Evolutionary conservation across 2,888 invertebrate genomes (phyloP).

Genomic region (Eugnorisma glareosa): DNA sequence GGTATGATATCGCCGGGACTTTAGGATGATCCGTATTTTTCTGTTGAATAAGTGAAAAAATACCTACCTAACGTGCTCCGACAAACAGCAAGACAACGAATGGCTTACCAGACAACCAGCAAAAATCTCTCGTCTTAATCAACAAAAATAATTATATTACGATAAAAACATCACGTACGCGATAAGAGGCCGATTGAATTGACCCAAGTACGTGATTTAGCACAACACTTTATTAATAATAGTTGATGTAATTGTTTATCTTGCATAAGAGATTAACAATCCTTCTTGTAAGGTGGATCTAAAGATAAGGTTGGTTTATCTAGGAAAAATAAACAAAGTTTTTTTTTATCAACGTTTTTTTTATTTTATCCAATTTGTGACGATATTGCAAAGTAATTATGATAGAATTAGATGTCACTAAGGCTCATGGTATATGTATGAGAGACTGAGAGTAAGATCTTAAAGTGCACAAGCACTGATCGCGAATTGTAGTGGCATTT

Average conservation of each 20-base stretch:
- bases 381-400: constrained; percentile 10
- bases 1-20: neutral
- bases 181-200: constrained; percentile 71
- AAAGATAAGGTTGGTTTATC: constrained; percentile 19
- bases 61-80: constrained; percentile 40
- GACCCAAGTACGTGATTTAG: constrained; percentile 66
- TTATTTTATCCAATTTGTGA: constrained; percentile 15
- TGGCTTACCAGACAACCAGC: constrained; percentile 21
- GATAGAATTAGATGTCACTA: neutral
- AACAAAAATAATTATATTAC: constrained; percentile 36
- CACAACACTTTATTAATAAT: constrained; percentile 17
- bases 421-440: neutral
- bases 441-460: neutral
- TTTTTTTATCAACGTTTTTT: constrained; percentile 8
- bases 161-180: constrained; percentile 78
- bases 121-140: constrained; percentile 36
- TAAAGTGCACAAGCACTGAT: neutral
- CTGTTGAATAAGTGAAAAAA: neutral
- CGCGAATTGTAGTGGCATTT: neutral
- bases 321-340: constrained; percentile 23
- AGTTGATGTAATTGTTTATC: constrained; percentile 25
- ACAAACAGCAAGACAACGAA: constrained; percentile 30
- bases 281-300: neutral
- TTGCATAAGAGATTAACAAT: constrained; percentile 29
- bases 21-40: neutral